A percentile compares a stretch with the other conserved stretches of the same genome.
These are phyloP conservation scores for Prenolepis imparis DNA, from an alignment of 2,888 invertebrate species.

Conservation along the genomic window DNA sequence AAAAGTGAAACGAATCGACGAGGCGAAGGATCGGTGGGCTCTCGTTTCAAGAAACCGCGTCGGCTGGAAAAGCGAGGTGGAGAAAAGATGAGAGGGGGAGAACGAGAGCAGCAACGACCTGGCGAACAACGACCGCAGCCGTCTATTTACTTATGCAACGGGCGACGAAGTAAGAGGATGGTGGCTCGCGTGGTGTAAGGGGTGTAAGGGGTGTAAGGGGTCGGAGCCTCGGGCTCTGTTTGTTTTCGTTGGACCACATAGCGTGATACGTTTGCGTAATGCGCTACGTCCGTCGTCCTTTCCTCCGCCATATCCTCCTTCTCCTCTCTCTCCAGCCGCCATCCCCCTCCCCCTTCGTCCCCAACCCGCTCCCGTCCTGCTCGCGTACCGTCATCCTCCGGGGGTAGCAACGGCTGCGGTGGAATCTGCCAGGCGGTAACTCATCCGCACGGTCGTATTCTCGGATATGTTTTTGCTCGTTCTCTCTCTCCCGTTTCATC, in stretches of 20 bases:
- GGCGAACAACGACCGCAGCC: slow-evolving; percentile 65
- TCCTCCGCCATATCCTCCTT: slow-evolving; percentile 64
- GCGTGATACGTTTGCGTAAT: slow-evolving; percentile 86
- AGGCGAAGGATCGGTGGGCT: not conserved
- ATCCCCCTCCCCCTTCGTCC: slow-evolving; percentile 16
- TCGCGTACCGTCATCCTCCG: slow-evolving; percentile 47
- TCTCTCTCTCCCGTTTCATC: not conserved
- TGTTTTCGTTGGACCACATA: slow-evolving; percentile 86
- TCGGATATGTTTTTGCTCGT: slow-evolving; percentile 73
- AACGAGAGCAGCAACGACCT: slow-evolving; percentile 57
- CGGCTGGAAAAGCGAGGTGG: not conserved
- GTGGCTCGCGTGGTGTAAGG: slow-evolving; percentile 41
- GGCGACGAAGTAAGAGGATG: slow-evolving; percentile 68
- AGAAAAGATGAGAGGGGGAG: slow-evolving; percentile 21
- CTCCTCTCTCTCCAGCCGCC: slow-evolving; percentile 12
- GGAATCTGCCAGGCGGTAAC: slow-evolving; percentile 83
- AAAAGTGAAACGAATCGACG: slow-evolving; percentile 17
- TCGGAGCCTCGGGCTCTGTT: slow-evolving; percentile 82
- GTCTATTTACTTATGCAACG: slow-evolving; percentile 83
- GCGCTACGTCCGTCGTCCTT: slow-evolving; percentile 81
- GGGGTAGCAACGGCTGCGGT: slow-evolving; percentile 72
- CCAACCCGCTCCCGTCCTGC: no score
- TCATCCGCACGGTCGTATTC: slow-evolving; percentile 80
- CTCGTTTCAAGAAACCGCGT: slow-evolving; percentile 29
- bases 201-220: slow-evolving; percentile 68